These are phyloP conservation scores for Dolomedes plantarius DNA, from an alignment of 2,888 invertebrate genomes.

Conservation along the genomic window DNA sequence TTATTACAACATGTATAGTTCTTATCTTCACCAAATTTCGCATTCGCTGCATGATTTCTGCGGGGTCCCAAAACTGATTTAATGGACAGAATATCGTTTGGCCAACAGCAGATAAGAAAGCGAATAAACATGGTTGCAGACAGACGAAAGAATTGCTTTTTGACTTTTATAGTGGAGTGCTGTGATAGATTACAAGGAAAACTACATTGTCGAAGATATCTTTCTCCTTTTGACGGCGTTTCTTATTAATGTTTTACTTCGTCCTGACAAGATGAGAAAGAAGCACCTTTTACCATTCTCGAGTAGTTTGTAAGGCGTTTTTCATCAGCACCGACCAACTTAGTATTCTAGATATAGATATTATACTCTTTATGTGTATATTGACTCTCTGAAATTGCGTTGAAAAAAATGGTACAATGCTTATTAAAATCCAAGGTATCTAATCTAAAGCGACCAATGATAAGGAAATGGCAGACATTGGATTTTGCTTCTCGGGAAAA, in stretches of 20 bases:
- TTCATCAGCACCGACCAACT: too few species aligned
- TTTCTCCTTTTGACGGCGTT: not conserved
- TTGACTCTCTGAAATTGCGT: too few species aligned
- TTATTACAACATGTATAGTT: not conserved
- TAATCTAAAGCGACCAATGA: too few species aligned
- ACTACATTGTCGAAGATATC: constrained; percentile 28
- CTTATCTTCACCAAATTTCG: constrained; percentile 23
- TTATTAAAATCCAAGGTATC: too few species aligned
- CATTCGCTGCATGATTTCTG: constrained; percentile 49
- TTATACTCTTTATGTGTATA: too few species aligned
- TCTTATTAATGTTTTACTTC: not conserved
- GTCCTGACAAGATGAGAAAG: too few species aligned
- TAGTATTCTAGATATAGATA: too few species aligned
- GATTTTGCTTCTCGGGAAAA: too few species aligned
- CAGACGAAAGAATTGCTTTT: constrained; percentile 60
- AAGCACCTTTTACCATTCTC: too few species aligned
- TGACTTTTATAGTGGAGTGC: constrained; percentile 57
- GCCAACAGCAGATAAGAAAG: constrained; percentile 51
- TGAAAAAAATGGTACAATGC: too few species aligned
- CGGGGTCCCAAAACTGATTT: constrained; percentile 44
- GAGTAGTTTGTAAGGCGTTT: too few species aligned
- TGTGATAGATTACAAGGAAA: constrained; percentile 33
- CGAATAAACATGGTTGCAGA: constrained; percentile 63
- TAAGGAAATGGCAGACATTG: too few species aligned
- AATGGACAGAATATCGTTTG: constrained; percentile 48